A percentile compares a stretch with the other conserved stretches of the same genome.
phyloP scores from a whole-genome alignment of 2,113 vertebrate genomes.

The Lepus timidus region DNA sequence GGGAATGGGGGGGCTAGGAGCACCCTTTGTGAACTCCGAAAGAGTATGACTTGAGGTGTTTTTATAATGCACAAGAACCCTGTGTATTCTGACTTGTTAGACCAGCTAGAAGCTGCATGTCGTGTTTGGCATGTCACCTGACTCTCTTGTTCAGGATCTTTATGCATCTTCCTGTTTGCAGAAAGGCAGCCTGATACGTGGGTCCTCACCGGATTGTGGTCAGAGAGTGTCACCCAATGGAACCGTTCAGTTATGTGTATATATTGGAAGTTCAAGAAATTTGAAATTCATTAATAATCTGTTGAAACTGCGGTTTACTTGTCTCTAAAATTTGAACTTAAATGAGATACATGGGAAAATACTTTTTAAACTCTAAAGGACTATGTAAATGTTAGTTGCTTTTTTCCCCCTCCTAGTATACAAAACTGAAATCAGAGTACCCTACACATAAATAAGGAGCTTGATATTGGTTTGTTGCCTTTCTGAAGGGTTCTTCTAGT shows the following conservation, averaged over 20 bases:
- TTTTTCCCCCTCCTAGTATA: not conserved
- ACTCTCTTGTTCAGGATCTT: slow-evolving; percentile 40
- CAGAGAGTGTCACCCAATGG: not conserved
- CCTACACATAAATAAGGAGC: slow-evolving; percentile 5
- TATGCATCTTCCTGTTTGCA: slow-evolving; percentile 29
- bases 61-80: not conserved
- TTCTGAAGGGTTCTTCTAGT: slow-evolving; percentile 26
- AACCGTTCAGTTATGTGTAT: not conserved
- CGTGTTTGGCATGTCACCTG: slow-evolving; percentile 22
- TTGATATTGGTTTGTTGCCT: slow-evolving; percentile 50
- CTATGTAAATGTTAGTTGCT: slow-evolving; percentile 25
- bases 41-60: not conserved
- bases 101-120: slow-evolving; percentile 31
- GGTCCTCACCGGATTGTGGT: not conserved
- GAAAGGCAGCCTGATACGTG: not conserved
- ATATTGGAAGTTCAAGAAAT: slow-evolving; percentile 25
- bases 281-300: slow-evolving; percentile 62
- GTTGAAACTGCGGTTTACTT: slow-evolving; percentile 39
- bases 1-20: not conserved
- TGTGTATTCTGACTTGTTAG: slow-evolving; percentile 31
- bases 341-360: slow-evolving; percentile 53
- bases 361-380: slow-evolving; percentile 51
- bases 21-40: not conserved
- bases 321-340: slow-evolving; percentile 41
- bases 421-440: slow-evolving; percentile 22